Evolutionary conservation across 2,797 vertebrate species (phyloP), one percentile per base, ranked within the genome.

Genomic region (Salarias fasciatus): DNA sequence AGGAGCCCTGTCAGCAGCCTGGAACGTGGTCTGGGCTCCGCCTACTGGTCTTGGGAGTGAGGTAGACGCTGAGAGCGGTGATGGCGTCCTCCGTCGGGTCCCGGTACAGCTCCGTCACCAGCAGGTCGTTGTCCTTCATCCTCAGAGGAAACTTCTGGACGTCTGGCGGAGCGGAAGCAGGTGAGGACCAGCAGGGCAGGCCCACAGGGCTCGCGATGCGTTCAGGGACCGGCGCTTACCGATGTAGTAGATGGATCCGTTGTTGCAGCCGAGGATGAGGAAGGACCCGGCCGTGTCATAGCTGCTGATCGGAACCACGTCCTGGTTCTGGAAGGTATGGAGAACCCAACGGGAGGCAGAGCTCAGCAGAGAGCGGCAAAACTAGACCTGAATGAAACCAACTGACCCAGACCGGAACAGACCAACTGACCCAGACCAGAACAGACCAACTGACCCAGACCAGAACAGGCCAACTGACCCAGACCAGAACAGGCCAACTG

Each of bases 101-200:
- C 12, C 95, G 85, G 91, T 95, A 98, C 24, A 98, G 90, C 85
- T 98, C 96, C 0, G 96, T 96, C 90, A 97, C 96, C 57, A 98
- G 90, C 24, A 98, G 91, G 30, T 97, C 96, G 0, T 97, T 97
- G 53, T 98, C 96, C 72, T 98, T 97, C 96, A 98, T 98, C 63
- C 96, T 92, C 60, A 97, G 84, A 0, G 96, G 96, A 64, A 97
- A 97, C 89, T 97, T 97, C 89, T 97, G 96, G 5, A 97, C 95
- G 4, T 97, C 96, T 96, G 72, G 43, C 1, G 13, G 18, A 24
- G 3, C 18, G 24, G 18, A 24, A 3, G 24, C 18, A 24, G 18
- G 18, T n/a, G n/a, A n/a, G n/a, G n/a, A n/a, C n/a, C n/a, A n/a
- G n/a, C n/a, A n/a, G n/a, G n/a, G n/a, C n/a, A n/a, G n/a, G n/a